A percentile compares a stretch with the other conserved stretches of the same genome.
phyloP scores from a whole-genome alignment of 2,113 vertebrate species.

The Leuciscus idus region DNA sequence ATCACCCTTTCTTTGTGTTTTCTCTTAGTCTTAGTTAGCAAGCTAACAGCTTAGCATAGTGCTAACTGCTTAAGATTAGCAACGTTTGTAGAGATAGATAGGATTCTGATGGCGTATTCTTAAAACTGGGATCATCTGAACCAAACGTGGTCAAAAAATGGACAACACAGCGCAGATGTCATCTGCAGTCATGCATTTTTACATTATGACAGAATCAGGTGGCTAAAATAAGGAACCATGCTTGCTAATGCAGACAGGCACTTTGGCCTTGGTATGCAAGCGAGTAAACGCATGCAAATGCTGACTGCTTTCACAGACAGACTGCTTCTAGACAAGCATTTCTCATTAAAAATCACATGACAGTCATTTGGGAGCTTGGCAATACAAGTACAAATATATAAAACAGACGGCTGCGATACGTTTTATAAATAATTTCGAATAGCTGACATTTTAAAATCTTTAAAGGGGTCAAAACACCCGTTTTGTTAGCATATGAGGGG shows the following conservation, averaged over 20 bases:
- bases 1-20: background rate
- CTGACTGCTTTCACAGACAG: slow-evolving; percentile 29
- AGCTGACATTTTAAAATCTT: slow-evolving; percentile 44
- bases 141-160: background rate
- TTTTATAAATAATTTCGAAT: slow-evolving; percentile 40
- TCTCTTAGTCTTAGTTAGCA: background rate
- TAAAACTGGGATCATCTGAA: background rate
- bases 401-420: slow-evolving; percentile 21
- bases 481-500: slow-evolving; percentile 54
- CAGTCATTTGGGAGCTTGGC: slow-evolving; percentile 9
- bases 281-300: slow-evolving; percentile 36
- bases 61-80: background rate
- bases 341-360: slow-evolving; percentile 32
- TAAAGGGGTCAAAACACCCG: slow-evolving; percentile 35
- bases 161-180: background rate
- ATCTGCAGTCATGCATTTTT: slow-evolving; percentile 46
- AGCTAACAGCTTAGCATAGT: background rate
- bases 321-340: slow-evolving; percentile 19
- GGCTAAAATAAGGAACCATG: slow-evolving; percentile 31
- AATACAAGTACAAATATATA: slow-evolving; percentile 50
- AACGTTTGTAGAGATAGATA: background rate
- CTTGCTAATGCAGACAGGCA: slow-evolving; percentile 24
- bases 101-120: background rate
- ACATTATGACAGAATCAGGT: slow-evolving; percentile 18
- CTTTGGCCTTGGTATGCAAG: background rate